Base-by-base conservation (phyloP, 2,797 vertebrate species). In the Semotilus atromaculatus region DNA sequence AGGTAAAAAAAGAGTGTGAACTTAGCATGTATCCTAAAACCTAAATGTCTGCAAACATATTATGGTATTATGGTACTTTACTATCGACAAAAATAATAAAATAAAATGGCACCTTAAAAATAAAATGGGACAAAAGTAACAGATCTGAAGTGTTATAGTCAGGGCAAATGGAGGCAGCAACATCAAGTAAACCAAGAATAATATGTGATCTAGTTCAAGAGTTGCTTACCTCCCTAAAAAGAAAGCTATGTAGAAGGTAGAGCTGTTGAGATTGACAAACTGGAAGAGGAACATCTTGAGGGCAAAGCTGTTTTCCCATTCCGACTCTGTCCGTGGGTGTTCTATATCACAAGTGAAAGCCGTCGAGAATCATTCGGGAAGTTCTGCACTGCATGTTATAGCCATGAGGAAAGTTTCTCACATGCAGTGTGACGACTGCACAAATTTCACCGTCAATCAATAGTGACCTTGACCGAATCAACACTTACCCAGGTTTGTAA, bases 231-330 rank as follows among this genome's bases (percentile, higher is more conserved):
- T 97, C 90, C 98, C 98, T 45, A 99, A 95, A 88, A 99, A 99
- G 94, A 99, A 99, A 64, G 98, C 98, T 0, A 99, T 98, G 91
- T 99, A 99, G 93, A 99, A 99, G 29, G 98, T 99, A 64, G 98
- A 99, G 89, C 98, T 99, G 94, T 99, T 99, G 91, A 99, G 93
- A 88, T 99, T 99, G 83, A 99, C 98, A 91, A 99, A 99, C 92
- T 99, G 98, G 93, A 99, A 99, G 83, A 99, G 96, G 89, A 99
- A 99, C 98, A 99, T 99, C 94, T 99, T 99, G 91, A 99, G 94
- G 87, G 98, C 96, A 93, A 99, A 99, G 92, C 98, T 99, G 92
- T 99, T 98, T 93, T 99, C 98, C 98, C 98, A 99, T 79, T 99
- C 98, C 0, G 97, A 99, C 89, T 99, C 98, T 0, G 98, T 99